Evolutionary conservation across 2,113 vertebrate genomes (phyloP).

Genomic region (Marmota monax): DNA sequence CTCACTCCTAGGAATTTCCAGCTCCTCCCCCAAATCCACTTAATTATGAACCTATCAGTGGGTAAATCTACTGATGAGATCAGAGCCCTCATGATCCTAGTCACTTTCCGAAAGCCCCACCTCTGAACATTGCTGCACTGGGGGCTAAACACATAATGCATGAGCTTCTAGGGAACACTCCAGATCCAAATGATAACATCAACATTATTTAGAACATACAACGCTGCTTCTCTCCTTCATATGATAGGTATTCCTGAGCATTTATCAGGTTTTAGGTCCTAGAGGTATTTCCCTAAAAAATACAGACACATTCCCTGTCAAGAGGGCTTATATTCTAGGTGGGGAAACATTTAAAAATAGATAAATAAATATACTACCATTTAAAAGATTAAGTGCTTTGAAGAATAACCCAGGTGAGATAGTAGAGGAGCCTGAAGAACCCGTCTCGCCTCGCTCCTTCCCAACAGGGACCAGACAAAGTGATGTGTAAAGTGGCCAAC

Average conservation of each 20-base stretch:
- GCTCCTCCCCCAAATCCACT: background rate
- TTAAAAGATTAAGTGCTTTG: background rate
- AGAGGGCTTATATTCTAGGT: background rate
- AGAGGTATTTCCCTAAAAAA: background rate
- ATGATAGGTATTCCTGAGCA: background rate
- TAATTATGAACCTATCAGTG: background rate
- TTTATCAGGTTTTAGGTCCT: background rate
- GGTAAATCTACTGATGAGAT: background rate
- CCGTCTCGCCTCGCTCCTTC: rapidly evolving
- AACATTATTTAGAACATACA: background rate
- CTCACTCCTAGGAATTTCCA: background rate
- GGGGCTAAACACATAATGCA: background rate
- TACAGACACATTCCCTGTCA: background rate
- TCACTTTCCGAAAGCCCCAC: background rate
- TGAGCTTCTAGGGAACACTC: background rate
- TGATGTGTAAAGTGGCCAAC: background rate
- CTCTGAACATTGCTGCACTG: background rate
- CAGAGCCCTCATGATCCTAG: background rate
- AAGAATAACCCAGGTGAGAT: background rate
- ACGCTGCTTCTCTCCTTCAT: background rate
- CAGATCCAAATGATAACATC: background rate
- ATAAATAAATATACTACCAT: background rate
- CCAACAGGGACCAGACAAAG: background rate
- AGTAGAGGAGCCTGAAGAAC: background rate
- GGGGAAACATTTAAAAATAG: background rate